Percentiles rank a stretch among this genome's conserved stretches.
Evolutionary conservation across 2,797 vertebrate genomes (phyloP).

Genomic region (Falco peregrinus): DNA sequence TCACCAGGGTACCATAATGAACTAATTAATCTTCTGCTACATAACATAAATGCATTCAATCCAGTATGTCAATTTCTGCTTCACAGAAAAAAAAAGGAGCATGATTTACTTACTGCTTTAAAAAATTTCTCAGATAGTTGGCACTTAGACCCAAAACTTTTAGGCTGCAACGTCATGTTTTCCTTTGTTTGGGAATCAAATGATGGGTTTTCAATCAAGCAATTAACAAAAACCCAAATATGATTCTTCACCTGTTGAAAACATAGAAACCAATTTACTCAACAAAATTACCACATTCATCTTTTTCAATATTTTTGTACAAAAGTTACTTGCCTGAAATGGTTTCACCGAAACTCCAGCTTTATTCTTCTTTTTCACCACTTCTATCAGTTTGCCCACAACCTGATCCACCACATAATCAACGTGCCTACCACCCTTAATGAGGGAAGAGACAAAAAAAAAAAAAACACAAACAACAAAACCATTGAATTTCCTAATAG

Average conservation of each 20-base stretch:
- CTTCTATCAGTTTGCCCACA: slow-evolving; percentile 89
- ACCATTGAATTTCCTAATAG: background rate
- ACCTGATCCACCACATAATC: slow-evolving; percentile 93
- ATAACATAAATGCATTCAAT: background rate
- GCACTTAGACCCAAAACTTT: slow-evolving; percentile 92
- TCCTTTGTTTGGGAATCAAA: slow-evolving; percentile 94
- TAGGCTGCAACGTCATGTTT: slow-evolving; percentile 91
- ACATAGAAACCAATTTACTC: slow-evolving; percentile 23
- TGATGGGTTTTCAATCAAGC: slow-evolving; percentile 89
- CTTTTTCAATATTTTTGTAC: background rate
- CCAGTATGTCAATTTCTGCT: background rate
- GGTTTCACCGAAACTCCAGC: slow-evolving; percentile 91
- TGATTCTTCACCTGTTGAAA: slow-evolving; percentile 91
- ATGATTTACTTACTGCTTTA: slow-evolving; percentile 85
- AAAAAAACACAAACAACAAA: background rate
- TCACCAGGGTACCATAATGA: background rate
- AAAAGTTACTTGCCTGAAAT: slow-evolving; percentile 82
- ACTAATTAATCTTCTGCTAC: background rate
- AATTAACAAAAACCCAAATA: slow-evolving; percentile 92
- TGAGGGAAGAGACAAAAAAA: background rate
- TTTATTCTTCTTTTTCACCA: slow-evolving; percentile 94
- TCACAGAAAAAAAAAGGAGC: background rate
- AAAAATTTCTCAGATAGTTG: slow-evolving; percentile 94
- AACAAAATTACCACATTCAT: background rate
- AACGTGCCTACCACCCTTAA: slow-evolving; percentile 88